Evolutionary conservation across 1,140 invertebrate genomes (phyloP), one percentile per base, ranked within the genome.

Genomic region (Hypsibius dujardini): DNA sequence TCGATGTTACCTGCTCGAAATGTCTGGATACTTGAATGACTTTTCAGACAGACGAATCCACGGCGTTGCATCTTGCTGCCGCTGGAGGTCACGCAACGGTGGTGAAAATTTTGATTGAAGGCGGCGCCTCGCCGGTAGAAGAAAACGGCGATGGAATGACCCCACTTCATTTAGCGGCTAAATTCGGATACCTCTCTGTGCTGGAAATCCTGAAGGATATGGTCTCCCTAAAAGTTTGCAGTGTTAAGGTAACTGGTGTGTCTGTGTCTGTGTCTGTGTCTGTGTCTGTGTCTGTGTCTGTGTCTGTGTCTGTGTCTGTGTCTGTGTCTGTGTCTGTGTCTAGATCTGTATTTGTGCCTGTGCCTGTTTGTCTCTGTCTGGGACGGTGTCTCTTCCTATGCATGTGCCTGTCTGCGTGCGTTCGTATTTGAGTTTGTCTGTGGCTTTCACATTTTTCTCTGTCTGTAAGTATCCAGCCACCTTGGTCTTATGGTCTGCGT

Each of bases 101-200:
- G 7, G 76, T 79, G 1, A 74, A 76, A 47, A 74, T 75, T 1
- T 72, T 81, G 14, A 69, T 81, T 45, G 76, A 78, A 12, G 77
- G 77, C 3, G 80, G 80, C 28, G 78, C 79, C 1, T 92, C 89
- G 0, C 90, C 92, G 73, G 90, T 90, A 0, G 95, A 98, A 77
- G 95, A 99, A 79, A 98, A 98, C 79, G 88, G 88, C 73, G 87
- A 89, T 71, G 94, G 95, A 7, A 90, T 95, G 78, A 97, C 94
- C 0, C 90, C 92, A 1, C 87, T 98, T 1, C 94, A 98, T 82
- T 82, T 98, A 72, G 95, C 94, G 0, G 95, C 94, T 0, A 88
- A 93, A 81, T 86, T 96, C 78, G 95, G 95, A 0, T 93, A 98
- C 75, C 87, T 90, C 0, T 87, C 88, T 77, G 92, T 98, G 1